Conservation (phyloP, 2,113 vertebrate species). For the Tauraco erythrolophus region DNA sequence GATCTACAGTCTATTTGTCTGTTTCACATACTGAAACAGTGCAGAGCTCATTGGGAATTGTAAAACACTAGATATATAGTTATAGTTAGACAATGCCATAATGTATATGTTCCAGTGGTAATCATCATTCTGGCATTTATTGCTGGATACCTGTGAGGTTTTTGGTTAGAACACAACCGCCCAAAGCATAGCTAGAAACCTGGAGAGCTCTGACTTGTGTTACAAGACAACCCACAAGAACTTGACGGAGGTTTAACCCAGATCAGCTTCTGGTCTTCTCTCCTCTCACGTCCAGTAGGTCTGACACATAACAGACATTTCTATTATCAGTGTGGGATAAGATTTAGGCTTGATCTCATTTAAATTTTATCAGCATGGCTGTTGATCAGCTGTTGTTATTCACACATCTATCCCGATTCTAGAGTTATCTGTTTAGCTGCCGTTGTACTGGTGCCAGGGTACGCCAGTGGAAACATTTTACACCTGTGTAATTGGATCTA, state of each 20-base stretch:
- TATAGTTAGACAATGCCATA: background rate
- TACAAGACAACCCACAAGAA: background rate
- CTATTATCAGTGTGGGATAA: constrained; percentile 1
- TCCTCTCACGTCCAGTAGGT: background rate
- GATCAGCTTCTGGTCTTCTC: background rate
- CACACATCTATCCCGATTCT: constrained; percentile 29
- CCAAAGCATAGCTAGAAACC: background rate
- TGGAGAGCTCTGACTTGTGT: background rate
- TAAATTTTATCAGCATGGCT: constrained; percentile 57
- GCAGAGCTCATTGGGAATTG: background rate
- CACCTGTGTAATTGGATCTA: constrained; percentile 61
- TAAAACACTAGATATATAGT: background rate
- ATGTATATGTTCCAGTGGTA: background rate
- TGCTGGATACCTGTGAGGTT: background rate
- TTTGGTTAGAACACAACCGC: background rate
- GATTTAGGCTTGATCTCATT: constrained; percentile 60
- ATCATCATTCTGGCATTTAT: background rate
- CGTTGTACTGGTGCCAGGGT: constrained; percentile 43
- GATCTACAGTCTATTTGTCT: background rate
- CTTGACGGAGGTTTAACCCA: background rate
- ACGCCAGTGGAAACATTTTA: constrained; percentile 52
- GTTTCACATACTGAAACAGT: background rate
- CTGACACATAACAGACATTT: constrained; percentile 33
- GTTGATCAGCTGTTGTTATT: constrained; percentile 64
- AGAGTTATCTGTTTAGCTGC: constrained; percentile 60